phyloP scores from a whole-genome alignment of 1,140 invertebrate genomes.

The Drosophila busckii region DNA sequence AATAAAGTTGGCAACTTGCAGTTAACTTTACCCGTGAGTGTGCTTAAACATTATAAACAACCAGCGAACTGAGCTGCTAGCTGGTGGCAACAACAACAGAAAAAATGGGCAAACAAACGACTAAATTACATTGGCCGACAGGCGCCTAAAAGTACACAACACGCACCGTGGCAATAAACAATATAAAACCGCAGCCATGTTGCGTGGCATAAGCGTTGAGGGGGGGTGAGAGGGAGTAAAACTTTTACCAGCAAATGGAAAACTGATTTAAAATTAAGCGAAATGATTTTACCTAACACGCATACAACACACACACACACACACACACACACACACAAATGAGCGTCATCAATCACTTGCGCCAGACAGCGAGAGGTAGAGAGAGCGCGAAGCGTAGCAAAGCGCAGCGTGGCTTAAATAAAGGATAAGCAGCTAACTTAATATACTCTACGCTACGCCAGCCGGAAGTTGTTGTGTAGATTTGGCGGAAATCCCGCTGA shows the following conservation, averaged over 20 bases:
- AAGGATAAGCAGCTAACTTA: slow-evolving; percentile 64
- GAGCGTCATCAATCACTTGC: slow-evolving; percentile 66
- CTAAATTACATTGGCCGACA: slow-evolving; percentile 55
- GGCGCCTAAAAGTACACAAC: slow-evolving; percentile 64
- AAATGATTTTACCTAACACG: slow-evolving; percentile 61
- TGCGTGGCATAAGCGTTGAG: no score
- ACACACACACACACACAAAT: slow-evolving; percentile 47
- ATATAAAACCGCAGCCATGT: slow-evolving; percentile 52
- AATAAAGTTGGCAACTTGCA: slow-evolving; percentile 74
- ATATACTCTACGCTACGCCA: no score
- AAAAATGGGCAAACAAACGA: slow-evolving; percentile 49
- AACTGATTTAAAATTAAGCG: slow-evolving; percentile 77
- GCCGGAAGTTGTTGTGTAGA: slow-evolving; percentile 35
- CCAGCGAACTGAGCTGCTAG: slow-evolving; percentile 4
- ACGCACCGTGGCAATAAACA: slow-evolving; percentile 70
- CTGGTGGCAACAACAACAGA: slow-evolving; percentile 10
- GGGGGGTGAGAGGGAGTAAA: slow-evolving; percentile 6
- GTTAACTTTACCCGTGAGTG: slow-evolving; percentile 76
- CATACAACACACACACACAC: neutral
- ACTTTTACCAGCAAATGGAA: slow-evolving; percentile 58
- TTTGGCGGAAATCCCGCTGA: slow-evolving; percentile 36
- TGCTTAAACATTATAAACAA: slow-evolving; percentile 73
- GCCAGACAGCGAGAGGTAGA: slow-evolving; percentile 4
- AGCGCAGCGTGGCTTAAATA: slow-evolving; percentile 11
- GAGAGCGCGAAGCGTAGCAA: neutral